Percentiles rank a stretch among this genome's conserved stretches.
Conservation (phyloP, 1,140 invertebrate genomes). For the Apis florea region DNA sequence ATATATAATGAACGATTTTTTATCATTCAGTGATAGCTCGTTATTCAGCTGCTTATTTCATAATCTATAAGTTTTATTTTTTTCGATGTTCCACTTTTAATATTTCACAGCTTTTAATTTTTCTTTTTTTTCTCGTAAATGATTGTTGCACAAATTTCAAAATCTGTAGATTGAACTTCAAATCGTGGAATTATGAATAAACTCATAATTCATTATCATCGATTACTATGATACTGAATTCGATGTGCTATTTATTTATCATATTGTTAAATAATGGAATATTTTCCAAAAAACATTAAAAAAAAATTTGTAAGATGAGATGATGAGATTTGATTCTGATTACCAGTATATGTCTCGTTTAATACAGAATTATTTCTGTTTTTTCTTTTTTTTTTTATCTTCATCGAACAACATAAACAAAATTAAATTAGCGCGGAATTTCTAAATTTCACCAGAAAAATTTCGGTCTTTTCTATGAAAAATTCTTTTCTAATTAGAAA, state of each 20-base stretch:
- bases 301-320: background rate
- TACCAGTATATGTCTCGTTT: background rate
- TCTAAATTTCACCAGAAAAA: slow-evolving; percentile 31
- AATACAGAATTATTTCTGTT: no score
- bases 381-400: background rate
- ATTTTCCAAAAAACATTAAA: background rate
- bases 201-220: background rate
- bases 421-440: slow-evolving; percentile 2
- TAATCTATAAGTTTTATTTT: no score
- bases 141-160: no score
- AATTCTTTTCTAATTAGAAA: background rate
- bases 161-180: background rate
- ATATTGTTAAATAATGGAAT: background rate
- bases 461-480: background rate
- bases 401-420: background rate
- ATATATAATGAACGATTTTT: no score
- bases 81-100: no score
- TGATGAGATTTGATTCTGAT: background rate
- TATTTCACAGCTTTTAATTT: no score
- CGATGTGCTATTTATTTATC: background rate
- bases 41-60: no score
- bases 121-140: no score
- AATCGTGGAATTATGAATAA: background rate
- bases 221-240: background rate
- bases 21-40: no score